Evolutionary conservation across 2,888 invertebrate genomes (phyloP).

Genomic region (Drosophila niveifrons): DNA sequence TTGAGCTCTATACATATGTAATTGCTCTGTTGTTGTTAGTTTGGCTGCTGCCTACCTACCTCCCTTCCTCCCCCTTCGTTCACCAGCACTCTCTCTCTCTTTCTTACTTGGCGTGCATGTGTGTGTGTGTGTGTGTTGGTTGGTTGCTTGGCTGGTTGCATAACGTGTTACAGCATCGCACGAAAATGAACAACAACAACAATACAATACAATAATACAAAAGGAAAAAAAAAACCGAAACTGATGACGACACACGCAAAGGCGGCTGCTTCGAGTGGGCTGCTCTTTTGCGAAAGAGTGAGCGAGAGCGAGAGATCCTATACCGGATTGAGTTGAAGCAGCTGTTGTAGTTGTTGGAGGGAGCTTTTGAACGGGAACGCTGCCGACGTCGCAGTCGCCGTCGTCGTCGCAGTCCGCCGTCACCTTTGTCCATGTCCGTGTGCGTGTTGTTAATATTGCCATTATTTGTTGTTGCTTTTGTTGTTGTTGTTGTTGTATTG

Average conservation of each 20-base stretch:
- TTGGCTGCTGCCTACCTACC: constrained; percentile 28
- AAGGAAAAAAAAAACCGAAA: constrained; percentile 58
- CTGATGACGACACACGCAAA: constrained; percentile 74
- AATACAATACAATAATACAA: constrained; percentile 32
- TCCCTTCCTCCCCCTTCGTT: constrained; percentile 2
- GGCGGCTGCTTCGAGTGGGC: constrained; percentile 46
- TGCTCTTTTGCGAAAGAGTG: constrained; percentile 6
- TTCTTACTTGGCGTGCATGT: constrained; percentile 29
- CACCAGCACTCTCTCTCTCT: not conserved
- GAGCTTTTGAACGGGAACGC: constrained; percentile 39
- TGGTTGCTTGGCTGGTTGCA: constrained; percentile 74
- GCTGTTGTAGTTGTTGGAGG: constrained; percentile 24
- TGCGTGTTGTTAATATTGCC: constrained; percentile 46
- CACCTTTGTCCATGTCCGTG: constrained; percentile 47
- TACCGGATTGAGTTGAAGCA: constrained; percentile 25
- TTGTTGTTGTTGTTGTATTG: constrained; percentile 46
- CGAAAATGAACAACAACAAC: constrained; percentile 64
- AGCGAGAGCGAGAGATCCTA: not conserved
- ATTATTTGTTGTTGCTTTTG: constrained; percentile 29
- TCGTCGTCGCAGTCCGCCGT: constrained; percentile 28
- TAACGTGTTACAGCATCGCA: constrained; percentile 84
- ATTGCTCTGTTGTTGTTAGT: constrained; percentile 60
- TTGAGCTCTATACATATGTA: constrained; percentile 79
- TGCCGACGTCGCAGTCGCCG: constrained; percentile 34
- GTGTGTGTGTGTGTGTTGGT: constrained; percentile 56